A percentile compares a stretch with the other conserved stretches of the same genome.
phyloP scores from a whole-genome alignment of 2,113 vertebrate species.

The Columba janthina region DNA sequence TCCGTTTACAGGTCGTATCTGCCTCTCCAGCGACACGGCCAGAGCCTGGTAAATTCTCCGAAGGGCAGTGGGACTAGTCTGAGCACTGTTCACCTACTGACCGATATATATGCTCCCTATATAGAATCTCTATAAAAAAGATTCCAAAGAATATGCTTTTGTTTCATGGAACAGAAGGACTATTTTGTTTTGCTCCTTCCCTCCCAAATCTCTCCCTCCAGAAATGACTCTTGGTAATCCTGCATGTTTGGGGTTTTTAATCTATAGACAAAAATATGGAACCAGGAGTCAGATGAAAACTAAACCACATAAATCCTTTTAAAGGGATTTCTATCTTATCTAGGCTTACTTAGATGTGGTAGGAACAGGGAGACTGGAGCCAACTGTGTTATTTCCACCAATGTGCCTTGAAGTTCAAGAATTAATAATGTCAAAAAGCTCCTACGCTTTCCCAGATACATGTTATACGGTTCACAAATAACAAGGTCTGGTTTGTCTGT shows the following conservation, averaged over 20 bases:
- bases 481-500: background rate
- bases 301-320: background rate
- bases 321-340: slow-evolving; percentile 1
- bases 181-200: background rate
- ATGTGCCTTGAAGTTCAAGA: background rate
- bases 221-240: background rate
- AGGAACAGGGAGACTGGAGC: background rate
- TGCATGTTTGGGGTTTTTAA: background rate
- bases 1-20: background rate
- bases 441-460: background rate
- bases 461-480: background rate
- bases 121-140: background rate
- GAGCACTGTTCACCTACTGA: background rate
- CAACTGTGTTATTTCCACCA: background rate
- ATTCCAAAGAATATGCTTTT: slow-evolving; percentile 24
- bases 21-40: background rate
- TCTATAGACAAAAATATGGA: background rate
- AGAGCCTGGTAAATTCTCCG: background rate
- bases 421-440: background rate
- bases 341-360: background rate
- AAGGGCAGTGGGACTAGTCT: background rate
- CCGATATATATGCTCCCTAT: background rate
- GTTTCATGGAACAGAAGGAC: background rate
- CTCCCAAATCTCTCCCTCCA: background rate
- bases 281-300: slow-evolving; percentile 7